These are phyloP conservation scores for Bufotes viridis DNA, from an alignment of 2,797 vertebrate genomes.

Conservation along the genomic window DNA sequence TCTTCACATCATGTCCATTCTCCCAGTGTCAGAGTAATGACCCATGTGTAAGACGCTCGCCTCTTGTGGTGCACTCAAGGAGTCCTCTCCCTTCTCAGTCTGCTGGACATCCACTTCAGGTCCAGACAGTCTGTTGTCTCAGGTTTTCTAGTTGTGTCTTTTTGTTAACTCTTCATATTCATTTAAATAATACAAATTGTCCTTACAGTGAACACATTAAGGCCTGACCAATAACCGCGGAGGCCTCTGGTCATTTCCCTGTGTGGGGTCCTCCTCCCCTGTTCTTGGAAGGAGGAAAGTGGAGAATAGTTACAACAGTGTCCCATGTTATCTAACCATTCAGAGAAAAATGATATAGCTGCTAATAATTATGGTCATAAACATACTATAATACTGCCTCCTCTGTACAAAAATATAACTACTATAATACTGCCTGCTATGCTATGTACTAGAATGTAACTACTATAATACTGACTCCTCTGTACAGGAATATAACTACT, in stretches of 20 bases:
- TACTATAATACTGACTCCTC: background rate
- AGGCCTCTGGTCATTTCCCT: too few relatives aligned
- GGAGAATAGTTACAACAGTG: too few relatives aligned
- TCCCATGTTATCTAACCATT: too few relatives aligned
- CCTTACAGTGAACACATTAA: too few relatives aligned
- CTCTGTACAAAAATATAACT: background rate
- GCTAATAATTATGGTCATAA: background rate
- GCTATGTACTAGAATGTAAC: background rate
- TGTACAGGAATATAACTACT: too few relatives aligned
- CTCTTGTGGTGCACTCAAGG: background rate
- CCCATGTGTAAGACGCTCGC: background rate
- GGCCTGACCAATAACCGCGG: too few relatives aligned
- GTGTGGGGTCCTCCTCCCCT: too few relatives aligned
- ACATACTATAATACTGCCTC: constrained; percentile 3
- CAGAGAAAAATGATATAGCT: background rate
- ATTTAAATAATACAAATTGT: too few relatives aligned
- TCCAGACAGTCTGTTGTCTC: background rate
- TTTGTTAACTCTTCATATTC: too few relatives aligned
- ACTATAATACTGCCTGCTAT: background rate
- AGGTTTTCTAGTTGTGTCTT: too few relatives aligned
- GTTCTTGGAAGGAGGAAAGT: too few relatives aligned
- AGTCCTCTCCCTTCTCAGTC: background rate
- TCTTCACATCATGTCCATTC: background rate
- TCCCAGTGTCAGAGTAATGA: background rate
- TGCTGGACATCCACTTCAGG: background rate